Conservation (phyloP, 2,888 invertebrate species). For the Leucophenga montana region DNA sequence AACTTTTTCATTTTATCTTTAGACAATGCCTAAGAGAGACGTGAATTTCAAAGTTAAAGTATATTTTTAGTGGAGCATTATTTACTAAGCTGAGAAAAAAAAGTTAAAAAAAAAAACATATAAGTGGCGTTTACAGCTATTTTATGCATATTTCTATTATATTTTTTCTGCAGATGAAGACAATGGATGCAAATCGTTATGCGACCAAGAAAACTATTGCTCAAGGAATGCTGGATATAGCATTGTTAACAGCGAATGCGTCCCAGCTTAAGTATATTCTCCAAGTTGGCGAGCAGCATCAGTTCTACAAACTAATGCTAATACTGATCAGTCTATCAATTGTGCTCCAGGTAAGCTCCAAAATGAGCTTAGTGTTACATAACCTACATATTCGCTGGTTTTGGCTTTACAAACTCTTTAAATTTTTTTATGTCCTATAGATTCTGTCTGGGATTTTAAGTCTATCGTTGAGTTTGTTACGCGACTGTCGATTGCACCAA, state of each 20-base stretch:
- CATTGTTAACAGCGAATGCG: conserved; percentile 89
- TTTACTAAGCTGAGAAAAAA: background rate
- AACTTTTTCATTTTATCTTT: background rate
- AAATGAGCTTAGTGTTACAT: background rate
- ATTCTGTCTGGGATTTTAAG: conserved; percentile 84
- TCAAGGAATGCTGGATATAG: conserved; percentile 92
- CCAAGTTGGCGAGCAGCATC: conserved; percentile 87
- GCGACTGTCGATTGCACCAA: conserved; percentile 84
- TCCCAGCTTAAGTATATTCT: conserved; percentile 90
- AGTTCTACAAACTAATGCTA: conserved; percentile 88
- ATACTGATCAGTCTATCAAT: conserved; percentile 87
- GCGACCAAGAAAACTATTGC: conserved; percentile 94
- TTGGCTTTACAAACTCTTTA: conserved; percentile 30
- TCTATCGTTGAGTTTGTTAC: conserved; percentile 82
- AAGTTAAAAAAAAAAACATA: too few relatives aligned
- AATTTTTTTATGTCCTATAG: conserved; percentile 71
- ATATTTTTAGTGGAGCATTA: background rate
- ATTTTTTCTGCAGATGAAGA: conserved; percentile 77
- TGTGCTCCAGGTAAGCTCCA: conserved; percentile 82
- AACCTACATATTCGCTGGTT: conserved; percentile 10
- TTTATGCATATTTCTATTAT: background rate
- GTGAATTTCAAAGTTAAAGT: background rate
- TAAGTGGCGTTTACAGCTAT: too few relatives aligned
- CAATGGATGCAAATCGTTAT: conserved; percentile 89
- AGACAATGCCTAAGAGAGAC: background rate